Percentiles rank a stretch among this genome's conserved stretches.
Evolutionary conservation across 2,113 vertebrate species (phyloP).

Genomic region (Cyanoliseus patagonus): DNA sequence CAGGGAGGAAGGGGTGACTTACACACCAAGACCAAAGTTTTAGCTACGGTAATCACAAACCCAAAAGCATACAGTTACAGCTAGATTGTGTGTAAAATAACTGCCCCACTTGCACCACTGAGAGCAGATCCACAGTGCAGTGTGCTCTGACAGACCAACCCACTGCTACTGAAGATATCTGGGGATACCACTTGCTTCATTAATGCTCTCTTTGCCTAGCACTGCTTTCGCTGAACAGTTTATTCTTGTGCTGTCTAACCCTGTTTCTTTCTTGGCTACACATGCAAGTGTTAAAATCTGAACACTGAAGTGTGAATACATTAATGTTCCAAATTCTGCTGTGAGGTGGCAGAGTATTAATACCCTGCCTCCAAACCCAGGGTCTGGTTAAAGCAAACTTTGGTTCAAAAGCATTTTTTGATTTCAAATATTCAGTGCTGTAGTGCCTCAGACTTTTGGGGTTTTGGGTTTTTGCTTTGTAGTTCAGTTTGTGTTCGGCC

Average conservation of each 20-base stretch:
- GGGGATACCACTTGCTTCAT: background rate
- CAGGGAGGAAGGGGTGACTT: background rate
- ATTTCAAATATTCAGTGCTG: background rate
- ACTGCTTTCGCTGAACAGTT: background rate
- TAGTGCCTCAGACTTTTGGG: background rate
- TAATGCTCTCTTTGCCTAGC: background rate
- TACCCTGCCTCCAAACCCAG: background rate
- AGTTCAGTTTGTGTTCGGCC: background rate
- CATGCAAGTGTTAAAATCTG: background rate
- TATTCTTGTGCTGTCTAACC: background rate
- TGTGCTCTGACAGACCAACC: background rate
- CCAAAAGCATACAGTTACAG: background rate
- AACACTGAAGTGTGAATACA: background rate
- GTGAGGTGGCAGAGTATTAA: background rate
- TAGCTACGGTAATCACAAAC: background rate
- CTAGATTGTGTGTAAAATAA: background rate
- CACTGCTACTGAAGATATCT: background rate
- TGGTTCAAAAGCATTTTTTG: background rate
- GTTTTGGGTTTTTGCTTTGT: background rate
- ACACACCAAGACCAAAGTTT: background rate
- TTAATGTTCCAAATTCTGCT: background rate
- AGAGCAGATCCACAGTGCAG: background rate
- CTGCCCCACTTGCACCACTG: background rate
- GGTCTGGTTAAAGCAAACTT: background rate
- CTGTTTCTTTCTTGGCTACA: background rate